A percentile compares a stretch with the other conserved stretches of the same genome.
phyloP scores from a whole-genome alignment of 2,797 vertebrate genomes.

The Numenius phaeopus region DNA sequence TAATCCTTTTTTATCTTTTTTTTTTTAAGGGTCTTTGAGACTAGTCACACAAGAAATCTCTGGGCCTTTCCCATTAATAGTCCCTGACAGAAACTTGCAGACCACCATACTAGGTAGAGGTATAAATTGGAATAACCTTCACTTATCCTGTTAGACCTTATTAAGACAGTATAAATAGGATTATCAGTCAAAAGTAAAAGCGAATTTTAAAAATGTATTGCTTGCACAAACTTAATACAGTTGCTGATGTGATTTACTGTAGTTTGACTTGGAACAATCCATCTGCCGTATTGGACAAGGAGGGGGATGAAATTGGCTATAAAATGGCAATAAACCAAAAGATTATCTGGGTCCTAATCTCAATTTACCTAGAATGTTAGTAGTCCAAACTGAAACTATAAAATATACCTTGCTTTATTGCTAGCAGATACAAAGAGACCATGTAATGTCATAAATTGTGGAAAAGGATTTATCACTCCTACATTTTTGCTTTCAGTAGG shows the following conservation, averaged over 20 bases:
- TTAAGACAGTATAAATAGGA: conserved; percentile 23
- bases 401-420: neutral
- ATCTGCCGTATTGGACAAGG: neutral
- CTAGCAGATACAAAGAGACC: neutral
- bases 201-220: neutral
- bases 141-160: neutral
- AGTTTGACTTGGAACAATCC: neutral
- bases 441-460: neutral
- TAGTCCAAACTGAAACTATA: neutral
- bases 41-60: neutral
- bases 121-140: neutral
- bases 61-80: neutral
- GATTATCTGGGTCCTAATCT: conserved; percentile 8
- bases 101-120: neutral
- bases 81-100: neutral
- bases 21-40: neutral
- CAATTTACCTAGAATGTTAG: neutral
- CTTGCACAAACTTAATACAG: conserved; percentile 1
- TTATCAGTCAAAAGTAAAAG: conserved; percentile 27
- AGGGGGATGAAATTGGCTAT: neutral
- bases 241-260: conserved; percentile 8
- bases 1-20: neutral
- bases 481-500: neutral
- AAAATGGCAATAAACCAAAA: conserved; percentile 23
- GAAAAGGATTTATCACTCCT: neutral